Evolutionary conservation across 2,113 vertebrate genomes (phyloP).

Genomic region (Hystrix brachyura): DNA sequence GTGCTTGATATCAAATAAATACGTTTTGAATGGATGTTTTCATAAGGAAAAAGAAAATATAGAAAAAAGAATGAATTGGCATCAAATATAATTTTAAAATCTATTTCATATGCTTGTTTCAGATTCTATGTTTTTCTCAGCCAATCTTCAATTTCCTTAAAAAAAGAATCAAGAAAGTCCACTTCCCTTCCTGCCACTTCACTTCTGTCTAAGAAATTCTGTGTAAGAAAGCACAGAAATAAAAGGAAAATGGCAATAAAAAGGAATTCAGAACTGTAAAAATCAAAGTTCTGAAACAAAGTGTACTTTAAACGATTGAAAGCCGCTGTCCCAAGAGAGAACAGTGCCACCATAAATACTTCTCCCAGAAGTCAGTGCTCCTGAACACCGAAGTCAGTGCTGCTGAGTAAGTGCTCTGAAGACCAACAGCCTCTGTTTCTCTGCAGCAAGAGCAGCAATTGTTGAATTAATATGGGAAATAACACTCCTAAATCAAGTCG

Average conservation of each 20-base stretch:
- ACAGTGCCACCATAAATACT: conserved; percentile 17
- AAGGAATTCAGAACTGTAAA: conserved; percentile 67
- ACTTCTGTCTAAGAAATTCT: conserved; percentile 63
- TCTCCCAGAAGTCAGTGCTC: not conserved
- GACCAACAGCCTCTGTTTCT: not conserved
- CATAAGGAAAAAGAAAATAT: not conserved
- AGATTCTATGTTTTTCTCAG: not conserved
- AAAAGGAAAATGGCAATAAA: conserved; percentile 21
- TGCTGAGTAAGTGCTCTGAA: conserved; percentile 33
- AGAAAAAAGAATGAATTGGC: not conserved
- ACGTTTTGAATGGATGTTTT: not conserved
- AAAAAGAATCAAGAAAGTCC: not conserved
- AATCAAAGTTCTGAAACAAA: conserved; percentile 71
- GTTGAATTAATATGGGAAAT: conserved; percentile 55
- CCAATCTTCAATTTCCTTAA: not conserved
- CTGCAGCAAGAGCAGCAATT: not conserved
- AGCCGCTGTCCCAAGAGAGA: not conserved
- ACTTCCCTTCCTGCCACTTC: not conserved
- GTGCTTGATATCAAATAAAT: not conserved
- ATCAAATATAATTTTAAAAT: not conserved
- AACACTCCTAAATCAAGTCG: conserved; percentile 48
- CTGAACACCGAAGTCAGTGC: not conserved
- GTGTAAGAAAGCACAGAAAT: conserved; percentile 45
- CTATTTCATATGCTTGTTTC: not conserved
- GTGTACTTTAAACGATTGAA: conserved; percentile 64